A percentile compares a stretch with the other conserved stretches of the same genome.
phyloP scores from a whole-genome alignment of 1,140 invertebrate genomes.

The Sitodiplosis mosellana region DNA sequence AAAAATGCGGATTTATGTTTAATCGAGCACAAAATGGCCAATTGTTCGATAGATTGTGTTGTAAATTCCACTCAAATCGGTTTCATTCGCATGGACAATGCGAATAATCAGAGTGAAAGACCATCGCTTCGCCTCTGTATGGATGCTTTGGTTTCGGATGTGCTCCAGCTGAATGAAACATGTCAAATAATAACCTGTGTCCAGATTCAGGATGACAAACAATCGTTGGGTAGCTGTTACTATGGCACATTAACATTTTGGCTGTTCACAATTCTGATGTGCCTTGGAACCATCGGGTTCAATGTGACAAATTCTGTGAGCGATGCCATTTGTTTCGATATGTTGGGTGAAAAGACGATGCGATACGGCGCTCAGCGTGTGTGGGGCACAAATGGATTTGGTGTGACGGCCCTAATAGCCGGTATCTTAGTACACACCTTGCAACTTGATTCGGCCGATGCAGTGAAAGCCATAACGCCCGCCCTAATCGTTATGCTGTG shows the following conservation, averaged over 20 bases:
- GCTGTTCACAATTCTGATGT: slow-evolving; percentile 49
- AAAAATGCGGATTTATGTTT: no score
- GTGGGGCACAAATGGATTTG: slow-evolving; percentile 62
- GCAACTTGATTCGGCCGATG: slow-evolving; percentile 31
- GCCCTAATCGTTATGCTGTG: slow-evolving; percentile 42
- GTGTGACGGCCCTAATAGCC: slow-evolving; percentile 41
- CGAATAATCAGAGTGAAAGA: no score
- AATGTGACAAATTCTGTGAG: slow-evolving; percentile 59
- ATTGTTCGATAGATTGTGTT: no score
- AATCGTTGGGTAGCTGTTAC: background rate
- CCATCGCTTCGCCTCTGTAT: no score
- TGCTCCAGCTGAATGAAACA: no score
- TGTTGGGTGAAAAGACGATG: slow-evolving; percentile 36
- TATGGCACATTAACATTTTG: slow-evolving; percentile 37
- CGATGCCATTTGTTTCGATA: slow-evolving; percentile 64
- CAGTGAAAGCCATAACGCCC: slow-evolving; percentile 39
- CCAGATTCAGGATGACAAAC: no score
- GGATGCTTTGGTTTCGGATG: no score
- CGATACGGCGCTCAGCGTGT: slow-evolving; percentile 58
- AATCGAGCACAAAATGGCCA: no score
- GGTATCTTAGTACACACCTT: slow-evolving; percentile 32
- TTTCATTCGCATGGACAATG: no score
- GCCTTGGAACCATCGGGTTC: slow-evolving; percentile 49
- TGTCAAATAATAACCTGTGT: no score
- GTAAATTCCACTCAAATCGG: no score